These are phyloP conservation scores for Lasioglossum villosulum DNA, from an alignment of 2,888 invertebrate species.

Conservation along the genomic window DNA sequence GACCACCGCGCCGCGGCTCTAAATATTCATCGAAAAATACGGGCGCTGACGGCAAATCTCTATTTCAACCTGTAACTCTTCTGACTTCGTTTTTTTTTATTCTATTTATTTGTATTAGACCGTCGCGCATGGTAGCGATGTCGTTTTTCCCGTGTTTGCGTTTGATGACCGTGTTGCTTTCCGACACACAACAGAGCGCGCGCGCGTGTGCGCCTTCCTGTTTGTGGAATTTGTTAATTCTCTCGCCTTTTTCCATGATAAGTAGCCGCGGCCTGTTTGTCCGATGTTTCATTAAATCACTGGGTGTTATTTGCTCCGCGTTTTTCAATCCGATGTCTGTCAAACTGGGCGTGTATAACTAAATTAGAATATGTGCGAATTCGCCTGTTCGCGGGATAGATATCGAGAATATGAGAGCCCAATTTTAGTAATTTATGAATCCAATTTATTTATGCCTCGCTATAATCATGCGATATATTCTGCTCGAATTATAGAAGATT, in stretches of 20 bases:
- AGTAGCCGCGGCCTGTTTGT: neutral
- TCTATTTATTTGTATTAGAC: constrained; percentile 9
- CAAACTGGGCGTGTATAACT: neutral
- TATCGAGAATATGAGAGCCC: neutral
- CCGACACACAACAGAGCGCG: accelerated
- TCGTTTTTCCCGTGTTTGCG: neutral
- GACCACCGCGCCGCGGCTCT: neutral
- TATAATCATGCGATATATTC: neutral
- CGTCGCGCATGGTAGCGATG: neutral
- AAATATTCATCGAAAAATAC: constrained; percentile 4
- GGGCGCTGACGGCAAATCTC: neutral
- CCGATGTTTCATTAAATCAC: neutral
- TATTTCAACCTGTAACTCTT: neutral
- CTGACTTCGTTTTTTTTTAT: neutral
- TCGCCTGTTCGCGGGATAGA: neutral
- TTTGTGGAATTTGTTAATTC: constrained; percentile 3
- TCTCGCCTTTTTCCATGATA: neutral
- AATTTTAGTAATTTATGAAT: neutral
- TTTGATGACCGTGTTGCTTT: neutral
- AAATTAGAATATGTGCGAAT: neutral
- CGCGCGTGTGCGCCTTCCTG: neutral
- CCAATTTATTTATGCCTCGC: neutral
- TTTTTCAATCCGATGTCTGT: neutral
- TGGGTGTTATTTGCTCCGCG: neutral
- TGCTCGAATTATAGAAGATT: neutral